Evolutionary conservation across 1,140 invertebrate species (phyloP), one percentile per base, ranked within the genome.

Genomic region (Solenopsis fugax): DNA sequence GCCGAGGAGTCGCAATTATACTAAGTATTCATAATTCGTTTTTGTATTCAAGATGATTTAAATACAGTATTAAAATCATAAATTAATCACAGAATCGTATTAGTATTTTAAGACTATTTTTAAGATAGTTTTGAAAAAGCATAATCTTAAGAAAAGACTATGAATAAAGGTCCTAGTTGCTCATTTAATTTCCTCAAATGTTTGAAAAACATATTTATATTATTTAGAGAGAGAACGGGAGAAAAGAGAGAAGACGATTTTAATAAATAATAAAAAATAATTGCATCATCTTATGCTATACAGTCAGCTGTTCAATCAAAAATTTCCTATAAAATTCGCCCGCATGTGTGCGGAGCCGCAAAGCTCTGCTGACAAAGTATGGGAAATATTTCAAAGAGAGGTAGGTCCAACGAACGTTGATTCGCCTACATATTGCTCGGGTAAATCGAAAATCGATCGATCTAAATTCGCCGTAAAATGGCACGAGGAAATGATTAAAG

Each of bases 291-390:
- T 71, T 72, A 88, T 76, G 16, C 12, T 34, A 62, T 41, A 29
- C 56, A 88, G 67, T 69, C 72, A 41, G 41, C 2, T 69, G 65
- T 64, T 50, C 24, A 29, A 21, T 41, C 29, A 9, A 77, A 60
- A 67, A 58, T 54, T 56, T 65, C 48, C 34, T 65, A 50, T 50
- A 67, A 75, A 80, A 89, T 82, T 84, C 58, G 54, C 77, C 72
- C 85, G 88, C 60, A 90, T 90, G 85, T 73, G 77, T 72, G 48
- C 82, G 5, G 78, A 87, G 87, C 34, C 54, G 62, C 60, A 24
- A 41, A 41, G 41, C 37, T 75, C 7, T 78, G 45, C 72, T 78
- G 82, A 86, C 52, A 29, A 60, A 60, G 52, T 37, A 21, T 52
- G 75, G 69, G 60, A 86, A 86, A 62, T 87, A 78, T 87, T 87